A percentile compares a stretch with the other conserved stretches of the same genome.
Conservation (phyloP, 2,113 vertebrate species). For the Phyllopteryx taeniolatus region DNA sequence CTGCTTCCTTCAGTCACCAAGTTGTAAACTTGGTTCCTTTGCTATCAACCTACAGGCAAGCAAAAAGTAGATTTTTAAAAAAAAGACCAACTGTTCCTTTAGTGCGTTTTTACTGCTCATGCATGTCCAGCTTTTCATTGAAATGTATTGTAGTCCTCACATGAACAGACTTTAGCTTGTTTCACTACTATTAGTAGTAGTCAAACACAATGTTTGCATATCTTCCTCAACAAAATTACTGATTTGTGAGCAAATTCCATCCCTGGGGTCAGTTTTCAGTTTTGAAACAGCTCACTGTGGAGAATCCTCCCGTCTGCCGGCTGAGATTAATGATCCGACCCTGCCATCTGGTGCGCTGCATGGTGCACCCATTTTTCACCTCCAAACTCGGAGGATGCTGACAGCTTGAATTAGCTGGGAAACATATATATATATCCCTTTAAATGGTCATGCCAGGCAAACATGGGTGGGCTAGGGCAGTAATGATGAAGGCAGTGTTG, state of each 20-base stretch:
- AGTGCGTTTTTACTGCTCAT: too few relatives aligned
- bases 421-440: constrained; percentile 72
- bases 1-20: too few relatives aligned
- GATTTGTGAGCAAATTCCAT: background rate
- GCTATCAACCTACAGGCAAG: too few relatives aligned
- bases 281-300: constrained; percentile 59
- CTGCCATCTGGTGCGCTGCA: constrained; percentile 74
- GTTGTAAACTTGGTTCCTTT: too few relatives aligned
- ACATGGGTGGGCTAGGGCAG: constrained; percentile 60
- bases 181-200: background rate
- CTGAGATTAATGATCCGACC: constrained; percentile 68
- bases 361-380: constrained; percentile 74
- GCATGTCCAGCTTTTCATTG: too few relatives aligned
- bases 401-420: constrained; percentile 69
- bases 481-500: constrained; percentile 65
- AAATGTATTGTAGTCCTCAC: too few relatives aligned
- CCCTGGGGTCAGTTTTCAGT: constrained; percentile 50
- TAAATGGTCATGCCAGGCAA: constrained; percentile 65
- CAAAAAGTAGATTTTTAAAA: too few relatives aligned
- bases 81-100: too few relatives aligned
- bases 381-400: constrained; percentile 68
- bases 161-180: background rate
- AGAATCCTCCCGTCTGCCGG: constrained; percentile 65
- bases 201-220: constrained; percentile 1
- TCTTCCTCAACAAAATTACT: constrained; percentile 7